These are phyloP conservation scores for Lacerta agilis DNA, from an alignment of 2,797 vertebrate genomes.

Conservation along the genomic window DNA sequence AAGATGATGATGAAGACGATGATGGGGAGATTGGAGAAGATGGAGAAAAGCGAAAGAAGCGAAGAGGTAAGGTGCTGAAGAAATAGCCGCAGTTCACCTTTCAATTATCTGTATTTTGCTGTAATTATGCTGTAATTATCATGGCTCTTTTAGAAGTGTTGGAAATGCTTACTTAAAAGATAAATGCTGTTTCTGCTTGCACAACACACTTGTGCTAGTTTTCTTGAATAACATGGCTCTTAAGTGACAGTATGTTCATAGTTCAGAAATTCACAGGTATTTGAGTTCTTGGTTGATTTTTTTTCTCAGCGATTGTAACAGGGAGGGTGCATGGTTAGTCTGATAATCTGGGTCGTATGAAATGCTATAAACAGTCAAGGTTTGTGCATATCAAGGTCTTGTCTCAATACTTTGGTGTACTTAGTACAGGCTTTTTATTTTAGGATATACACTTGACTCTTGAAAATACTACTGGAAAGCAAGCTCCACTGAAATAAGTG, in stretches of 20 bases:
- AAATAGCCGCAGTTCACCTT: not conserved
- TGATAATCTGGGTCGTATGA: not conserved
- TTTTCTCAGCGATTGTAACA: not conserved
- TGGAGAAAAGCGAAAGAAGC: constrained; percentile 89
- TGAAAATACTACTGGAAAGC: not conserved
- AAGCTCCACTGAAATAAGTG: not conserved
- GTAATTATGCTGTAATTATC: constrained; percentile 55
- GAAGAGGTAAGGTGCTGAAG: constrained; percentile 82
- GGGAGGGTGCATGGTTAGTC: too few species aligned
- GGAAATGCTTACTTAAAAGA: not conserved
- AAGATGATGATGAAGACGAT: constrained; percentile 92
- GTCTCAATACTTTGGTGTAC: not conserved
- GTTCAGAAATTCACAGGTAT: constrained; percentile 28
- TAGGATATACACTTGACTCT: not conserved
- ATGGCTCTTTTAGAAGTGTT: constrained; percentile 54
- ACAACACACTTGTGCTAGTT: constrained; percentile 42
- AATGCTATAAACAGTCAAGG: not conserved
- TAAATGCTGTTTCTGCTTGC: constrained; percentile 61
- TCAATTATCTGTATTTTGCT: too few species aligned
- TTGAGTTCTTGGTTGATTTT: not conserved
- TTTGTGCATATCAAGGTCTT: not conserved
- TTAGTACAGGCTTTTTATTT: not conserved
- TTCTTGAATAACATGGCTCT: constrained; percentile 44
- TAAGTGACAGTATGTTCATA: constrained; percentile 43
- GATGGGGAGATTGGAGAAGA: constrained; percentile 87